Evolutionary conservation across 2,888 invertebrate genomes (phyloP), one percentile per base, ranked within the genome.

Genomic region (Lysandra coridon): DNA sequence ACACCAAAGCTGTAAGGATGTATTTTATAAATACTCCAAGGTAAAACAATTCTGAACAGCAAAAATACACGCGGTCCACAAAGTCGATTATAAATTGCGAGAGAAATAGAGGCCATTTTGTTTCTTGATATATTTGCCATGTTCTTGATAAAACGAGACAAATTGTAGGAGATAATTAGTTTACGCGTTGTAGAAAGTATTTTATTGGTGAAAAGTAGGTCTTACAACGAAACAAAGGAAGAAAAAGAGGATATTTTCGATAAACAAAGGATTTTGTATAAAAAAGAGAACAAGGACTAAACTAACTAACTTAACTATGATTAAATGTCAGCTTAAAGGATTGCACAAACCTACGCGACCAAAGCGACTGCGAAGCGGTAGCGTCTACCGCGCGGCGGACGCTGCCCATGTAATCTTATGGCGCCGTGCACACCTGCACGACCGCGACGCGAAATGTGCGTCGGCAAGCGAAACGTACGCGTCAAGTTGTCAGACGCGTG

Each of bases 111-210:
- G 80, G 80, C 79, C 77, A 73, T 62, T 81, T 80, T 81, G 83
- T 83, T 82, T 81, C 81, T 81, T 81, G 78, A 78, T 79, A 80
- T 80, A 79, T 78, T 81, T 78, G 79, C 79, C 80, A 62, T 57
- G 75, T 79, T 79, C 81, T 73, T 79, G 81, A 81, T 82, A 82
- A 82, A 83, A 82, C 79, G 81, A 83, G 80, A 82, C 82, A 82
- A 83, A 83, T 82, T 84, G 84, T 84, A 84, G 81, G 82, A 81
- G 81, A 80, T 82, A 84, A 83, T 83, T 83, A 83, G 30, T 76
- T 76, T 49, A 49, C 49, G 75, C 7, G 44, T 40, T 23, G 6
- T 64, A 30, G 23, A 57, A 57, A 17, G 17, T 57, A 17, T 4
- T 57, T 17, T 57, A 17, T 57, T 57, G 12, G 17, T 1, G 57